Evolutionary conservation across 1,140 invertebrate species (phyloP).

Genomic region (Branchinecta lindahli): DNA sequence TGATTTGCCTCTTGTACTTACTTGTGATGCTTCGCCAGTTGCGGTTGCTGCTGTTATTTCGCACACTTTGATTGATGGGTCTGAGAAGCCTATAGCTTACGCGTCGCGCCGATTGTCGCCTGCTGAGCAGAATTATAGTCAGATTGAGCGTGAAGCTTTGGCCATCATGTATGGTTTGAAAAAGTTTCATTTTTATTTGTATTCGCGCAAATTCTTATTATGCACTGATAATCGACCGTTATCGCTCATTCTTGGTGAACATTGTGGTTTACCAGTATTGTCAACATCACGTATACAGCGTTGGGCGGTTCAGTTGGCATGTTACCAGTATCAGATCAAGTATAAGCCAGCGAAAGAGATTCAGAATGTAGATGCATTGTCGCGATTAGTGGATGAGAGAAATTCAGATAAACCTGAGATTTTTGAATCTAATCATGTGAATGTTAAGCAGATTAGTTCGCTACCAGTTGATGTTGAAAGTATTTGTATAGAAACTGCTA

Average conservation of each 20-base stretch:
- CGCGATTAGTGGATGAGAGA: constrained; percentile 21
- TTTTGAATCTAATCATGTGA: constrained; percentile 10
- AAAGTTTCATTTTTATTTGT: constrained; percentile 36
- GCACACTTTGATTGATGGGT: constrained; percentile 28
- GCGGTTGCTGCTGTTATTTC: constrained; percentile 34
- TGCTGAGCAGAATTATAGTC: constrained; percentile 14
- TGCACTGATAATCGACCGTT: constrained; percentile 36
- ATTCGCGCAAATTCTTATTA: constrained; percentile 31
- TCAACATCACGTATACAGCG: constrained; percentile 26
- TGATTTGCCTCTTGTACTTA: constrained; percentile 35
- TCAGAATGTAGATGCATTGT: constrained; percentile 26
- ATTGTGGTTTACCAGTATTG: constrained; percentile 27
- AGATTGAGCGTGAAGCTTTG: constrained; percentile 18
- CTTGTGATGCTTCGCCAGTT: constrained; percentile 30
- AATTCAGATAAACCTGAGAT: not conserved
- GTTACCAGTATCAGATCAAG: constrained; percentile 29
- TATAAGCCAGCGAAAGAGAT: constrained; percentile 25
- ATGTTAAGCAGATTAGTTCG: not conserved
- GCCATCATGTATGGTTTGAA: constrained; percentile 21
- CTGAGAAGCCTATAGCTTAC: constrained; percentile 34
- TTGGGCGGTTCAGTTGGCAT: constrained; percentile 28
- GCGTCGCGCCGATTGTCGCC: constrained; percentile 21
- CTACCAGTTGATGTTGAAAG: constrained; percentile 15
- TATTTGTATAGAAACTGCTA: constrained; percentile 24
- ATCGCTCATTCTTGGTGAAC: constrained; percentile 28